These are phyloP conservation scores for Hypsopygia costalis DNA, from an alignment of 2,888 invertebrate genomes.

Conservation along the genomic window DNA sequence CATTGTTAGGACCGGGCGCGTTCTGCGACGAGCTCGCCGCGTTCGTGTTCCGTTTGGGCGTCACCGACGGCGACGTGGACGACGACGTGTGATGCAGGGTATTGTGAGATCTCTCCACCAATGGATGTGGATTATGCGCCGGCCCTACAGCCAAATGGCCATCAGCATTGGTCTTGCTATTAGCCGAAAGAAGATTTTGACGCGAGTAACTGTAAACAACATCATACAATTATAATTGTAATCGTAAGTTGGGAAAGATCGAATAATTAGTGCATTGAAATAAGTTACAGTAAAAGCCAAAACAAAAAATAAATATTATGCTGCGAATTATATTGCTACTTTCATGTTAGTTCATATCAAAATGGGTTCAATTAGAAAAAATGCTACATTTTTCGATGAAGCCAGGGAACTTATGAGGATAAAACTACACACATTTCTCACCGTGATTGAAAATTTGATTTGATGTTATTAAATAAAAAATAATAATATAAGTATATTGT, in stretches of 20 bases:
- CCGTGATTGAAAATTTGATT: slow-evolving; percentile 18
- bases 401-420: too few relatives aligned
- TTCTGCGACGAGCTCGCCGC: not conserved
- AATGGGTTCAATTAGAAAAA: not conserved
- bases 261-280: too few relatives aligned
- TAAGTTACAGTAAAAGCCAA: slow-evolving; percentile 4
- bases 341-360: not conserved
- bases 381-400: too few relatives aligned
- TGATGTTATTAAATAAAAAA: slow-evolving; percentile 15
- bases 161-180: slow-evolving; percentile 86
- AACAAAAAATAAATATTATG: slow-evolving; percentile 1
- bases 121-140: slow-evolving; percentile 58
- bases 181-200: slow-evolving; percentile 90
- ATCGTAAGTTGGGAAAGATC: too few relatives aligned
- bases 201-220: slow-evolving; percentile 88
- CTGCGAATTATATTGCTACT: not conserved
- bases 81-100: slow-evolving; percentile 56
- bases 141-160: slow-evolving; percentile 60
- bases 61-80: slow-evolving; percentile 41
- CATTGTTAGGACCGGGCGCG: too few relatives aligned
- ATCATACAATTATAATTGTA: slow-evolving; percentile 7
- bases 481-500: slow-evolving; percentile 28
- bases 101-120: slow-evolving; percentile 81
- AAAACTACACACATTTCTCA: slow-evolving; percentile 24
- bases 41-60: slow-evolving; percentile 5